Evolutionary conservation across 2,113 vertebrate species (phyloP), one percentile per base, ranked within the genome.

Genomic region (Lophotis ruficrista): DNA sequence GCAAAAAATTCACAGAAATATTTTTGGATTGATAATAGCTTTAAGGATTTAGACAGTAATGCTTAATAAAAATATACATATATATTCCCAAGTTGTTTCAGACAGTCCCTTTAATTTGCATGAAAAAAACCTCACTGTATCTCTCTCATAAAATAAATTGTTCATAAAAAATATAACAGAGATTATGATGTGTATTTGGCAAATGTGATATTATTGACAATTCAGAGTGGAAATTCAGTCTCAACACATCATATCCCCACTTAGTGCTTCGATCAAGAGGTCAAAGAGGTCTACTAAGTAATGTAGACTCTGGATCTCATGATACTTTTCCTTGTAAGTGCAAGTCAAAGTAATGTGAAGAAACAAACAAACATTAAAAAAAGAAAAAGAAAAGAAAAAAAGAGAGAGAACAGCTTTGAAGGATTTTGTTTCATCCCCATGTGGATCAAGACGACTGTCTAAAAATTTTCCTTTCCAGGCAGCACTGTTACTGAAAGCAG

Each of bases 241-340:
- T 68, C 65, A 30, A 21, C 8, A 66, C 8, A 28, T 43, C 24
- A 54, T 65, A 66, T n/a, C 21, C 3, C 14, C 1, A 1, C 9
- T 89, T 27, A 60, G 11, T 76, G 56, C 12, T 76, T 79, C 68
- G 73, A 72, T 10, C 19, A 58, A 64, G 24, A 72, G 66, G 35
- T 72, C 83, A 85, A 47, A 85, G 27, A 65, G 10, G 20, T 78
- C 64, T 62, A 7, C 10, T 48, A 38, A 64, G 6, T 7, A 41
- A 24, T 66, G 25, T 51, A 73, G 31, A 45, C 15, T 12, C 38
- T 54, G 19, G 14, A 54, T 81, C n/a, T 83, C 47, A 54, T 14
- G n/a, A 12, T 84, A 73, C 3, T 79, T 91, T 89, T 56, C 27
- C 37, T 91, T 95, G 37, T 70, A 84, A 93, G 28, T 35, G 19